A percentile compares a stretch with the other conserved stretches of the same genome.
Evolutionary conservation across 2,888 invertebrate species (phyloP).

Genomic region (Ischnura elegans): DNA sequence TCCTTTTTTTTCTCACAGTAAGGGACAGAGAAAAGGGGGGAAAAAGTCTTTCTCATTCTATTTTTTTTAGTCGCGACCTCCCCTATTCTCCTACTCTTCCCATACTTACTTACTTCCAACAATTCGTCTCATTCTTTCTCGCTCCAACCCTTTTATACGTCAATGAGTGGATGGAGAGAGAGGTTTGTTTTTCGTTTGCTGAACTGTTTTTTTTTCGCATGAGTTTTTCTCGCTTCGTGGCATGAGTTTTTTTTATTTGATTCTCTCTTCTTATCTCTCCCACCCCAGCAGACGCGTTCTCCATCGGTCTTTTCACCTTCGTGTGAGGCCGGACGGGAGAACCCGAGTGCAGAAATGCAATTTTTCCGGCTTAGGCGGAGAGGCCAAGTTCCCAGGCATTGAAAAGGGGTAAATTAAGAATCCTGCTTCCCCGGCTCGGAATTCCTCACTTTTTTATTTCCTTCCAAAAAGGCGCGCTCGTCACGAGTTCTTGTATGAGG

Average conservation of each 20-base stretch:
- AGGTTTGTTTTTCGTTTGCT: neutral
- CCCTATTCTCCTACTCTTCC: neutral
- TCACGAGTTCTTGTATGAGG: neutral
- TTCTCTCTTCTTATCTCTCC: neutral
- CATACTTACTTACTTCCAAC: too few relatives aligned
- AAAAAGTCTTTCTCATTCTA: neutral
- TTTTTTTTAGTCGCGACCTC: neutral
- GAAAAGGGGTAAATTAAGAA: slow-evolving; percentile 17
- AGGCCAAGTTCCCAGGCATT: neutral
- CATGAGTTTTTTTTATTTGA: neutral
- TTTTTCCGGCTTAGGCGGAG: neutral
- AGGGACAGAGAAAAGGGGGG: neutral
- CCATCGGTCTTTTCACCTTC: neutral
- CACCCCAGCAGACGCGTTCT: neutral
- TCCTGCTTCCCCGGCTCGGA: neutral
- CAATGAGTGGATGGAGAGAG: neutral
- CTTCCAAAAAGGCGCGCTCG: neutral
- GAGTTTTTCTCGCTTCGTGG: neutral
- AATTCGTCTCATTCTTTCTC: too few relatives aligned
- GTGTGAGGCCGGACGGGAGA: neutral
- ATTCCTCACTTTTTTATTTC: neutral
- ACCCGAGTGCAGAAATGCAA: neutral
- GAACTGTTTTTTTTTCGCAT: neutral
- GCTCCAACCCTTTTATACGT: neutral
- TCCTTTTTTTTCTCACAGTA: neutral